Conservation (phyloP, 2,797 vertebrate genomes). For the Meriones psammophilus region DNA sequence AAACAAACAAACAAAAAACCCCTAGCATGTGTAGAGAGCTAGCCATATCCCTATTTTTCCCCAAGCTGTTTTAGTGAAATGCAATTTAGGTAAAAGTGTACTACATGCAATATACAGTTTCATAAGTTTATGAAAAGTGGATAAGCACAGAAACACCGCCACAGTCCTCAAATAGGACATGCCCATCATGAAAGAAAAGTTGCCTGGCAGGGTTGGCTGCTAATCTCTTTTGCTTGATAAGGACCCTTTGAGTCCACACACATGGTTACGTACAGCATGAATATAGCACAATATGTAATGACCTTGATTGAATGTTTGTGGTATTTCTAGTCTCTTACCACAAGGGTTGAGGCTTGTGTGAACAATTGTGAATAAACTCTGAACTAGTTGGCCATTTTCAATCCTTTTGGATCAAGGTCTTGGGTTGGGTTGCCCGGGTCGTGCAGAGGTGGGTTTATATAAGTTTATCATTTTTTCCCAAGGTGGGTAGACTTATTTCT, state of each 20-base stretch:
- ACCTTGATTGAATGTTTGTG: not conserved
- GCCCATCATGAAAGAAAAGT: not conserved
- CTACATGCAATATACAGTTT: not conserved
- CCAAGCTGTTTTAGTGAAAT: not conserved
- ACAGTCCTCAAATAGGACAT: constrained; percentile 15
- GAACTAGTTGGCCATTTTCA: not conserved
- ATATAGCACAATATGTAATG: not conserved
- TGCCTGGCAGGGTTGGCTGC: not conserved
- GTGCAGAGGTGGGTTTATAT: not conserved
- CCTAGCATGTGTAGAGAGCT: not conserved
- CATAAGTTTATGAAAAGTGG: constrained; percentile 10
- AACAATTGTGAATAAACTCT: not conserved
- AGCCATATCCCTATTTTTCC: not conserved
- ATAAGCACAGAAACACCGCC: not conserved
- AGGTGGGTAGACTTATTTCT: not conserved
- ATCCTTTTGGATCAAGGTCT: constrained; percentile 15
- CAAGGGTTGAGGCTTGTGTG: not conserved
- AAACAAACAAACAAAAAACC: too few species aligned
- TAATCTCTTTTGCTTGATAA: not conserved
- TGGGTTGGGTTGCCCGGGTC: not conserved
- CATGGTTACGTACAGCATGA: not conserved
- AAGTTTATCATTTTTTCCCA: constrained; percentile 26
- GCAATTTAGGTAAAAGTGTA: not conserved
- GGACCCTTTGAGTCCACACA: not conserved
- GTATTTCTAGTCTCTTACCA: not conserved